Evolutionary conservation across 2,888 invertebrate genomes (phyloP), one percentile per base, ranked within the genome.

Genomic region (Amphipyra berbera): DNA sequence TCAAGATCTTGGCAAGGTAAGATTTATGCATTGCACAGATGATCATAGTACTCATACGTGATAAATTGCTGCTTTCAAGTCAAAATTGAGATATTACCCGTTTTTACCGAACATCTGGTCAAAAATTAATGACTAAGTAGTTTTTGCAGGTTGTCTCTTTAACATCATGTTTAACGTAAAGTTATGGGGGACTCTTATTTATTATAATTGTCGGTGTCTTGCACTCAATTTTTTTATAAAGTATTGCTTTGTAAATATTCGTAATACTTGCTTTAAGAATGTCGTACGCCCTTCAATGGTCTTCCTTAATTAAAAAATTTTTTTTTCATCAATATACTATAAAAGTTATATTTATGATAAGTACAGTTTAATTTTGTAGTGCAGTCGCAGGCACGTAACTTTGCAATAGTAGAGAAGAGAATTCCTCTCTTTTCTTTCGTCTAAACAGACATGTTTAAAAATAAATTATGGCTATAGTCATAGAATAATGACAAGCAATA

Each of bases 1-100:
- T 78, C 82, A 83, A 81, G 85, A 85, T 82, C 83, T 84, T 68
- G 69, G 79, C 83, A 81, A 81, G 81, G 79, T 65, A 74, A 82
- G 78, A 84, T 85, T 79, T 83, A 82, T 83, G 64, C 62, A 73
- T 65, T 65, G 76, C 66, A 59, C 58, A 64, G 66, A 61, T 68
- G 79, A 79, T 79, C 70, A 79, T 76, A 78, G 79, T 69, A 57
- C 58, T 73, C 76, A 70, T 61, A 74, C 56, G 58, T 78, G 78
- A 79, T 79, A 76, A 79, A 79, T 79, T 59, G 68, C 37, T 30
- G 54, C 37, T 64, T 65, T 61, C 73, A 64, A 79, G 37, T 73
- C 70, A 70, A 79, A 79, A 76, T 78, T 78, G 78, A 78, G 78
- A 78, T 78, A 78, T 76, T 68, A 78, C 66, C 45, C 12, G 53